Conservation (phyloP, 2,888 invertebrate species). For the Megaustenia siamemsis region DNA sequence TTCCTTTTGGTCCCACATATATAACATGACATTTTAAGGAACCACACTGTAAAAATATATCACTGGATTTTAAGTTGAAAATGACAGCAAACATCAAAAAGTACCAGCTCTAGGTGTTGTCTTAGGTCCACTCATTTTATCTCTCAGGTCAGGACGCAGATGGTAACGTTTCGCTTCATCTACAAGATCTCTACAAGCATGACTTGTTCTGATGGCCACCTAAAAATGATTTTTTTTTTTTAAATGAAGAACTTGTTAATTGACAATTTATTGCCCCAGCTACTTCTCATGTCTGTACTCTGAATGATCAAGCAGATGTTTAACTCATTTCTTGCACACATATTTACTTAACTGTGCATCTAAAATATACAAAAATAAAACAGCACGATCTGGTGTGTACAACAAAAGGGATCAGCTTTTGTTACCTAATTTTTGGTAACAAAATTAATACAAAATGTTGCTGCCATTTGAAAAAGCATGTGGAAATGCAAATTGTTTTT, state of each 20-base stretch:
- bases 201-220: conserved; percentile 72
- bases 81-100: not conserved
- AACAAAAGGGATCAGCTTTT: not conserved
- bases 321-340: not conserved
- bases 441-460: not conserved
- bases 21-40: too few species aligned
- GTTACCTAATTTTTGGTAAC: not conserved
- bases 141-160: conserved; percentile 77
- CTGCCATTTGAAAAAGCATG: too few species aligned
- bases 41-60: too few species aligned
- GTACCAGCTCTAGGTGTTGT: conserved; percentile 73
- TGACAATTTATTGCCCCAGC: too few species aligned
- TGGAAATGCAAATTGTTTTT: too few species aligned
- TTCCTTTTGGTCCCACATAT: too few species aligned
- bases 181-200: conserved; percentile 76
- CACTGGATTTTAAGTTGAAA: too few species aligned
- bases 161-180: conserved; percentile 79
- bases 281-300: too few species aligned
- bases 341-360: not conserved
- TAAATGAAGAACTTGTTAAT: not conserved
- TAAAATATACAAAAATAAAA: not conserved
- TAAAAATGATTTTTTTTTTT: conserved; percentile 52
- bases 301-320: too few species aligned
- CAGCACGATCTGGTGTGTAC: not conserved
- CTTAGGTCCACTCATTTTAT: conserved; percentile 72